phyloP scores from a whole-genome alignment of 2,113 vertebrate species.

The Ageneiosus marmoratus region DNA sequence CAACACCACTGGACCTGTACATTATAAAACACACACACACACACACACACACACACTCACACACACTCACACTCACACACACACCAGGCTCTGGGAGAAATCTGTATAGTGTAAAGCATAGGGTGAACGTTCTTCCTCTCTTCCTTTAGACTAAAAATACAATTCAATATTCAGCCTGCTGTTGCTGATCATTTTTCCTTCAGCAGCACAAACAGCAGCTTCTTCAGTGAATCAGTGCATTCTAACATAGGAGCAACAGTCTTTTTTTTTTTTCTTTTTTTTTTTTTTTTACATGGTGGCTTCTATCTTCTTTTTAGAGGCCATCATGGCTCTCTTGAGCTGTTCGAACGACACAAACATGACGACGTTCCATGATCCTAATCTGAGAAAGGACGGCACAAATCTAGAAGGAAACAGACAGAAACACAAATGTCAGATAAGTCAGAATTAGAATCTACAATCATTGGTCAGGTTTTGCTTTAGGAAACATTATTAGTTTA shows the following conservation, averaged over 20 bases:
- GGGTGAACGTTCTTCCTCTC: background rate
- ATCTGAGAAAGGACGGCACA: conserved; percentile 74
- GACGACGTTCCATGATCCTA: conserved; percentile 79
- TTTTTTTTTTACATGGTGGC: conserved; percentile 53
- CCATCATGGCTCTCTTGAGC: conserved; percentile 79
- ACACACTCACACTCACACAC: background rate
- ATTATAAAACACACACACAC: background rate
- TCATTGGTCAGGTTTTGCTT: background rate
- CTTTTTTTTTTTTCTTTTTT: background rate
- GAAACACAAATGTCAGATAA: background rate
- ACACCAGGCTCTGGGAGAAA: background rate
- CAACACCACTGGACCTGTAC: background rate
- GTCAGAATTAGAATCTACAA: background rate
- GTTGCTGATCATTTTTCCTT: background rate
- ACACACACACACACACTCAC: background rate
- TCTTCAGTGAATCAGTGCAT: conserved; percentile 13
- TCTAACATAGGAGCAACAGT: background rate
- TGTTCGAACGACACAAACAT: conserved; percentile 82
- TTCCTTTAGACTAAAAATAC: conserved; percentile 3
- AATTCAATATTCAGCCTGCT: background rate
- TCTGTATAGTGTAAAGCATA: background rate
- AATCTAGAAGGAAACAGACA: conserved; percentile 62
- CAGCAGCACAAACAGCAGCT: background rate
- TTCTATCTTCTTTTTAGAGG: conserved; percentile 69
- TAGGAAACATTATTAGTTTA: background rate